Percentiles rank a stretch among this genome's conserved stretches.
phyloP scores from a whole-genome alignment of 1,140 invertebrate genomes.

The Euborellia annulipes region DNA sequence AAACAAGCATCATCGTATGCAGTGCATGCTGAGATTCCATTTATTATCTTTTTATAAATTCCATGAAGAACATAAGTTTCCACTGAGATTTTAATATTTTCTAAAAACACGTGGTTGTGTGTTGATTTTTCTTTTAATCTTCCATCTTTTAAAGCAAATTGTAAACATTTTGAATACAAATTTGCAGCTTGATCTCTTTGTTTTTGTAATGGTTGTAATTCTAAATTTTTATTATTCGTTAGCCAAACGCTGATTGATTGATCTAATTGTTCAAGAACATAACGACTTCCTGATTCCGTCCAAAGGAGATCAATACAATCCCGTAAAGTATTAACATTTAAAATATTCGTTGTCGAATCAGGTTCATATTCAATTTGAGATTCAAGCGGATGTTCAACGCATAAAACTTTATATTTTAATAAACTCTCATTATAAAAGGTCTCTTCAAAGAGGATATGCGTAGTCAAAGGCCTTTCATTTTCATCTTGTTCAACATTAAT shows the following conservation, averaged over 20 bases:
- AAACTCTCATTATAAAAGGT: slow-evolving; percentile 61
- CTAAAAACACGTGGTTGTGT: slow-evolving; percentile 37
- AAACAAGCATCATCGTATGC: slow-evolving; percentile 50
- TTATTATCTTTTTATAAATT: slow-evolving; percentile 50
- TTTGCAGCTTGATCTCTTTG: slow-evolving; percentile 44
- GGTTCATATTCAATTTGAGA: slow-evolving; percentile 23
- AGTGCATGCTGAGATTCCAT: slow-evolving; percentile 44
- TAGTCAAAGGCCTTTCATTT: slow-evolving; percentile 26
- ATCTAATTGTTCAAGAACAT: slow-evolving; percentile 43
- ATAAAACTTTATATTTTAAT: slow-evolving; percentile 62
- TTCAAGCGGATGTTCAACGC: slow-evolving; percentile 50
- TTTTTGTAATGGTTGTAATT: slow-evolving; percentile 30
- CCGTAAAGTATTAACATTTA: slow-evolving; percentile 42
- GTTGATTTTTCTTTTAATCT: slow-evolving; percentile 41
- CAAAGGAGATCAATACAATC: slow-evolving; percentile 66
- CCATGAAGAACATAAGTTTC: slow-evolving; percentile 65
- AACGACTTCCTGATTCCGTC: slow-evolving; percentile 47
- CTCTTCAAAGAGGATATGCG: slow-evolving; percentile 66
- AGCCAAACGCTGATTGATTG: slow-evolving; percentile 33
- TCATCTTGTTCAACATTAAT: slow-evolving; percentile 36
- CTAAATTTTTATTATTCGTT: slow-evolving; percentile 29
- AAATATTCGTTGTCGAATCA: slow-evolving; percentile 25
- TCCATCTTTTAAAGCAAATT: slow-evolving; percentile 44
- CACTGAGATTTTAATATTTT: slow-evolving; percentile 48
- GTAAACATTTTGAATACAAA: slow-evolving; percentile 52